Evolutionary conservation across 2,888 invertebrate species (phyloP).

Genomic region (Lypha dubia): DNA sequence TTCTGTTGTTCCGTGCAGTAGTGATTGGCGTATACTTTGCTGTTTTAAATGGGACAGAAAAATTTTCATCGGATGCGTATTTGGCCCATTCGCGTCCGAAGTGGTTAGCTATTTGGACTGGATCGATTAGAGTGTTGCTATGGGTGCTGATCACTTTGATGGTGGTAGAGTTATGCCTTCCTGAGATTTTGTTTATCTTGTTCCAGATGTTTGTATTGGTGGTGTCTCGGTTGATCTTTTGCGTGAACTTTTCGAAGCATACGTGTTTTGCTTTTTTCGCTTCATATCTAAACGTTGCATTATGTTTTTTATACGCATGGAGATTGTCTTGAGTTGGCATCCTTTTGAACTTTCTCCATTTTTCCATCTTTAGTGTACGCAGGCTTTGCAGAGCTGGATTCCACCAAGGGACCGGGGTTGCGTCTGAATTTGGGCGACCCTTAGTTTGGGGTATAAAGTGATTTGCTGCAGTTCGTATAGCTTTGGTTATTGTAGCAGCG

Average conservation of each 20-base stretch:
- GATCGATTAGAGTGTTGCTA: not conserved
- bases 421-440: no score
- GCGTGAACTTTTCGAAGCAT: slow-evolving; percentile 25
- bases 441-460: no score
- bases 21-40: not conserved
- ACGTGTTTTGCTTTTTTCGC: slow-evolving; percentile 3
- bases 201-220: slow-evolving; percentile 6
- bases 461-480: slow-evolving; percentile 4
- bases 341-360: not conserved
- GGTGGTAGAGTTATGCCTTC: not conserved
- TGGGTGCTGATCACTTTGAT: not conserved
- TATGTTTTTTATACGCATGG: slow-evolving; percentile 14
- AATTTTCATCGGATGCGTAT: slow-evolving; percentile 32
- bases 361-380: slow-evolving; percentile 3
- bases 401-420: slow-evolving; percentile 28
- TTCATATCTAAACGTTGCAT: slow-evolving; percentile 15
- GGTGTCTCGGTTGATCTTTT: slow-evolving; percentile 31
- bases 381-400: not conserved
- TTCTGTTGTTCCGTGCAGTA: not conserved
- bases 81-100: slow-evolving; percentile 25
- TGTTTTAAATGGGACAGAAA: not conserved
- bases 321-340: not conserved
- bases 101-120: not conserved
- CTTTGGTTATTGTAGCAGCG: not conserved
- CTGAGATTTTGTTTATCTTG: slow-evolving; percentile 14